These are phyloP conservation scores for Trachythela sp. DNA, from an alignment of 64 coral and sea anemone genomes.

Conservation along the genomic window DNA sequence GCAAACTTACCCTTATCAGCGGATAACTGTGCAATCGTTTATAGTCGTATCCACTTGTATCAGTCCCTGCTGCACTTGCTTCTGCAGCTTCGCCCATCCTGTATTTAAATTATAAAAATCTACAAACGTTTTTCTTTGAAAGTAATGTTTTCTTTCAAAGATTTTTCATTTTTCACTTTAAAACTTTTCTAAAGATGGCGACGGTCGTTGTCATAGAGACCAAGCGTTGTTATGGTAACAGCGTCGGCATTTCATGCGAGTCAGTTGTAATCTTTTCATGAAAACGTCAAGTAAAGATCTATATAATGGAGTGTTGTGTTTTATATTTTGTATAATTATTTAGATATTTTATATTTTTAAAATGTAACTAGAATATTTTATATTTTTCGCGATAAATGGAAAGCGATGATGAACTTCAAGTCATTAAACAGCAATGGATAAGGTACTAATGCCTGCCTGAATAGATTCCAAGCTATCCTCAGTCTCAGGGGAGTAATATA, in stretches of 20 bases:
- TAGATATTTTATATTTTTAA: too few relatives aligned
- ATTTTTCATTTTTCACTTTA: not conserved
- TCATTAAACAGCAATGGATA: not conserved
- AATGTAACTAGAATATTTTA: too few relatives aligned
- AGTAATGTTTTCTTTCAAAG: not conserved
- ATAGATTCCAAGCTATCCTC: too few relatives aligned
- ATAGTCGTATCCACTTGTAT: slow-evolving; percentile 89
- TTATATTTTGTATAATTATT: too few relatives aligned
- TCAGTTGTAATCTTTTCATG: not conserved
- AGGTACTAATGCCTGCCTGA: not conserved
- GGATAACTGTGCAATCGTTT: slow-evolving; percentile 98
- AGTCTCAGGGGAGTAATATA: too few relatives aligned
- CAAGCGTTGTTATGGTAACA: not conserved
- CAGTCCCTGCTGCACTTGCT: slow-evolving; percentile 54
- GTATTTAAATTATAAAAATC: not conserved
- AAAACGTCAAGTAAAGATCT: not conserved
- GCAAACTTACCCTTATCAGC: slow-evolving; percentile 81
- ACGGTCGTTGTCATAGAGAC: not conserved
- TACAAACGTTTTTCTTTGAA: not conserved
- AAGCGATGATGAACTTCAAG: not conserved
- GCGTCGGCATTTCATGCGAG: not conserved
- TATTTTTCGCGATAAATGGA: not conserved
- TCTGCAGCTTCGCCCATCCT: slow-evolving; percentile 57
- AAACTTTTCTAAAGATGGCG: slow-evolving; percentile 12
- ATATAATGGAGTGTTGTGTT: too few relatives aligned